Base-by-base conservation (phyloP, 2,888 invertebrate species). In the Andrena trimmerana region DNA sequence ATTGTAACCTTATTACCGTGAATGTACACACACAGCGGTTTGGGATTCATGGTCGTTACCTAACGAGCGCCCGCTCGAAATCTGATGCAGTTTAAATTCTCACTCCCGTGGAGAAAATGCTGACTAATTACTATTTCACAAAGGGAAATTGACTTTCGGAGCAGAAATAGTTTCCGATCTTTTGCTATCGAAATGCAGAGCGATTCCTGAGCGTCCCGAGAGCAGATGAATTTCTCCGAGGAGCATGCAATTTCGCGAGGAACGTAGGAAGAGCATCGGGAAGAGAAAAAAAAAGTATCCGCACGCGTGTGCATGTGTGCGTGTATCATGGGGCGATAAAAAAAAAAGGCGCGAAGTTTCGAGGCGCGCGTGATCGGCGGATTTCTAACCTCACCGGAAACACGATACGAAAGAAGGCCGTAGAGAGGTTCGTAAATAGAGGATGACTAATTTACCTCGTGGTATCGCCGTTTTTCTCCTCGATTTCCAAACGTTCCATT, bases 391-490 rank as follows among this genome's bases (percentile, higher is more conserved):
- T 72, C 54, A 59, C 67, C 74, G 74, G 80, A 73, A 81, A 74
- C 73, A 24, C 66, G 69, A 66, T 69, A 80, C 59, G 65, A 74
- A 80, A 33, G 57, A 57, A 52, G 27, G 27, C 68, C 31, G 52
- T 57, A 10, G 57, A 57, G 29, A 54, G 67, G 68, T 62, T 70
- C 66, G 67, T 50, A 71, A 71, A 81, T 81, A 75, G 71, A 75
- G 31, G 60, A 83, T 63, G 71, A 72, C 68, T 65, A 75, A 81
- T 83, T 92, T 93, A 94, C 94, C 93, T 93, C 85, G 89, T 86
- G 68, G 90, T 90, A 76, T 94, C 93, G 83, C 92, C 93, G 82
- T 93, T 94, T 85, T 93, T 94, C 80, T 94, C 94, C 80, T 94
- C 94, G 83, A 93, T 92, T 78, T 94, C 94, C 86, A 94, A 85